Conservation (phyloP, 2,113 vertebrate genomes). For the Trichechus manatus region DNA sequence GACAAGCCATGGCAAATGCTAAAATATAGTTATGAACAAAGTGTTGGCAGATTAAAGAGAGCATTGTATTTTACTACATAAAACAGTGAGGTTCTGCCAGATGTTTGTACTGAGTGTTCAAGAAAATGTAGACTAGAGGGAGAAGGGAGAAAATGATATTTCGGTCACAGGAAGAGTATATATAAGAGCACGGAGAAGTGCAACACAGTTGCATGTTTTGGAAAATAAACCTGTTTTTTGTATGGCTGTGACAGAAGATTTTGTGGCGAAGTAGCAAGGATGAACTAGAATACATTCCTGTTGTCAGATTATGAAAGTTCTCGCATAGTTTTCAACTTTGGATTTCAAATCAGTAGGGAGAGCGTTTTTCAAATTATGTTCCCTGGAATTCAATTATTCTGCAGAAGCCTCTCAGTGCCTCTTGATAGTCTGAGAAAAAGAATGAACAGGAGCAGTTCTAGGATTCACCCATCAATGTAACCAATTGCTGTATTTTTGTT, state of each 20-base stretch:
- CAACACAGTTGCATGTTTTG: background rate
- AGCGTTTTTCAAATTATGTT: slow-evolving; percentile 25
- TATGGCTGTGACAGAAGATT: background rate
- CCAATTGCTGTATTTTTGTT: background rate
- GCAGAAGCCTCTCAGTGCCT: background rate
- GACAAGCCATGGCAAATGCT: background rate
- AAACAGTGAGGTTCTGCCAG: background rate
- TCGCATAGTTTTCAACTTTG: background rate
- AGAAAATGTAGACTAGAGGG: background rate
- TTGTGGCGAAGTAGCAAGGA: background rate
- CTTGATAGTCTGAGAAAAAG: background rate
- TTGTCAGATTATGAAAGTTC: background rate
- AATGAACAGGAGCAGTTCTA: background rate
- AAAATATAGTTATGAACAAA: background rate
- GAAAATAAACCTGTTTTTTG: background rate
- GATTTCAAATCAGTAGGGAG: slow-evolving; percentile 10
- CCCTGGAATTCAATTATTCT: background rate
- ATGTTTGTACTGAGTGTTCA: background rate
- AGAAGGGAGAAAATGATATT: background rate
- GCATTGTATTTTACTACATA: background rate
- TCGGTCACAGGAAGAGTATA: background rate
- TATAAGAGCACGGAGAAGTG: background rate
- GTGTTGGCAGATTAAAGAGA: background rate
- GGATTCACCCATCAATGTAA: background rate
- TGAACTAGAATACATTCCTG: background rate